phyloP scores from a whole-genome alignment of 2,113 vertebrate species.

The Tachuris rubrigastra region DNA sequence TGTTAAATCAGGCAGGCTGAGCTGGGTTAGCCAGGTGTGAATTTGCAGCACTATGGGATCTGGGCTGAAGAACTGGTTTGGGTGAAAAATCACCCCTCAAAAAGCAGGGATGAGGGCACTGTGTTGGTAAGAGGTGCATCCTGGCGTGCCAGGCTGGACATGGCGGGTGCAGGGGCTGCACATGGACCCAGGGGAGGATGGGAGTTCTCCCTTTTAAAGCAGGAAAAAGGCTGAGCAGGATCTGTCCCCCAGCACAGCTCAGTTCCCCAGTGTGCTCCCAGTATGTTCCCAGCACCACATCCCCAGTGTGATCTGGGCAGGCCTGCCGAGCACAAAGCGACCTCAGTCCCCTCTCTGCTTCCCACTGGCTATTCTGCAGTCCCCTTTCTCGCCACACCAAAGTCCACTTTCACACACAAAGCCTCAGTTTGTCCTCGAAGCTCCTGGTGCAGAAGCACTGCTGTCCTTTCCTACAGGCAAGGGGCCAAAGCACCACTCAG shows the following conservation, averaged over 20 bases:
- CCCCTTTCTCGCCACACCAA: not conserved
- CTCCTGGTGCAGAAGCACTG: not conserved
- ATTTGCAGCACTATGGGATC: not conserved
- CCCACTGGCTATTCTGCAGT: not conserved
- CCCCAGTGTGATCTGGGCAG: not conserved
- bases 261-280: not conserved
- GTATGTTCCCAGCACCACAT: not conserved
- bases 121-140: not conserved
- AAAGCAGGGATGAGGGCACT: not conserved
- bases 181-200: no score
- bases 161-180: not conserved
- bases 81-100: not conserved
- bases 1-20: not conserved
- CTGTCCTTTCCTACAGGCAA: not conserved
- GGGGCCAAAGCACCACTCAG: not conserved
- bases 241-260: not conserved
- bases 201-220: not conserved
- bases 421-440: not conserved
- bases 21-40: not conserved
- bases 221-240: not conserved
- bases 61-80: not conserved
- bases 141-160: accelerated
- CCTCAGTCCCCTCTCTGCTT: not conserved
- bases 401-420: not conserved
- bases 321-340: not conserved